Evolutionary conservation across 2,888 invertebrate species (phyloP).

Genomic region (Scotopteryx bipunctaria): DNA sequence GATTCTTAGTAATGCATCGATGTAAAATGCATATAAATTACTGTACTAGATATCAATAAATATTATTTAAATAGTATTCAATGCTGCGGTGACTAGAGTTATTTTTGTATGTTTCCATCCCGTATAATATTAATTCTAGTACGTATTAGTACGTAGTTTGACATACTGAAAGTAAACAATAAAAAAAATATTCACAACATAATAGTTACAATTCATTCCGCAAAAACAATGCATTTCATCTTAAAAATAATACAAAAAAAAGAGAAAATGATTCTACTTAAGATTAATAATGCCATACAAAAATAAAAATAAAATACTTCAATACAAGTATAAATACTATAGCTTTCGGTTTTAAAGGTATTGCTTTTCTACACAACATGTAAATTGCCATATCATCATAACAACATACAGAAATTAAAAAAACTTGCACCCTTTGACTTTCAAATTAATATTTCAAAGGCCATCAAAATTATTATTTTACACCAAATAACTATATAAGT

Average conservation of each 20-base stretch:
- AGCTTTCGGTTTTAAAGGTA: slow-evolving; percentile 1
- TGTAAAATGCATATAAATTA: slow-evolving; percentile 38
- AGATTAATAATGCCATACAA: slow-evolving; percentile 28
- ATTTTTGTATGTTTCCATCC: slow-evolving; percentile 46
- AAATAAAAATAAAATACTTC: slow-evolving; percentile 32
- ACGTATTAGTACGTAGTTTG: slow-evolving; percentile 33
- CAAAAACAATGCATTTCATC: slow-evolving; percentile 47
- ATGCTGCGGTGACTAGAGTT: slow-evolving; percentile 77
- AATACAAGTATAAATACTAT: slow-evolving; percentile 1
- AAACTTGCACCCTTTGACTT: neutral
- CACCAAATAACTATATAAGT: slow-evolving; percentile 36
- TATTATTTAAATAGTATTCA: slow-evolving; percentile 31
- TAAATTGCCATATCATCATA: neutral
- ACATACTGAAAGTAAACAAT: slow-evolving; percentile 12
- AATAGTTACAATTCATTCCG: slow-evolving; percentile 45
- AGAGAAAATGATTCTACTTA: slow-evolving; percentile 38
- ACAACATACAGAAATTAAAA: neutral
- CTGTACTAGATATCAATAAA: slow-evolving; percentile 13
- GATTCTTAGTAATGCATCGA: slow-evolving; percentile 35
- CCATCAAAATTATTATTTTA: slow-evolving; percentile 43
- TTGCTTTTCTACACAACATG: slow-evolving; percentile 12
- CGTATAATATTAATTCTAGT: slow-evolving; percentile 31
- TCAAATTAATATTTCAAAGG: slow-evolving; percentile 46
- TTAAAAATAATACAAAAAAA: slow-evolving; percentile 45
- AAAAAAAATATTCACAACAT: slow-evolving; percentile 34